Base-by-base conservation (phyloP, 1,140 invertebrate genomes). In the Galleria mellonella region DNA sequence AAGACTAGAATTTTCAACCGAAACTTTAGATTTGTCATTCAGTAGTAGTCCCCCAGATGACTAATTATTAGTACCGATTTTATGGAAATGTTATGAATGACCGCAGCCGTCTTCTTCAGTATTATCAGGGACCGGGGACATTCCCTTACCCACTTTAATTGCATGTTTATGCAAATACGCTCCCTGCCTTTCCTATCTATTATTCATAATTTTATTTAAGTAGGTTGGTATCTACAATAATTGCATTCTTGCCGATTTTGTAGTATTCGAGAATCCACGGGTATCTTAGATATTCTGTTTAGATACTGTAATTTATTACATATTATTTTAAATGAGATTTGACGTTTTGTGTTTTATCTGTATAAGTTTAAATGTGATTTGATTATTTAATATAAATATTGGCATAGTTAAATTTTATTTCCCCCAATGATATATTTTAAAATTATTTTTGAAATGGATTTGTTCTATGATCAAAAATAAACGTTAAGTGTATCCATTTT, bases 151-250 rank as follows among this genome's bases (percentile, higher is more conserved):
- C 40, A 49, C 46, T 56, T 56, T 63, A 63, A 63, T 63, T 63
- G 61, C 52, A 47, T 60, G 56, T 54, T 63, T 63, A 63, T 63
- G 61, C 50, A 56, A 63, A 63, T 63, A 41, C 28, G 37, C 37
- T 12, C 46, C 51, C 55, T 37, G 11, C 48, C 50, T 41, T 40
- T 48, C 51, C 50, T 54, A 55, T 63, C 49, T 46, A 40, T 49
- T 37, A 51, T 46, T 57, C 38, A 47, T 56, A 40, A 47, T 44
- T 44, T 47, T 39, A 47, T 47, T 47, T 39, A 39, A 47, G 44
- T 40, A 43, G 36, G 36, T 40, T 38, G 10, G 43, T 2, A 9
- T 11, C 28, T 10, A 37, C 28, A 30, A 37, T 27, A 39, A 53
- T 61, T 53, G 47, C 47, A 49, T 56, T 55, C 53, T 29, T 41